Conservation (phyloP, 1,140 invertebrate species). For the Drosophila eugracilis region DNA sequence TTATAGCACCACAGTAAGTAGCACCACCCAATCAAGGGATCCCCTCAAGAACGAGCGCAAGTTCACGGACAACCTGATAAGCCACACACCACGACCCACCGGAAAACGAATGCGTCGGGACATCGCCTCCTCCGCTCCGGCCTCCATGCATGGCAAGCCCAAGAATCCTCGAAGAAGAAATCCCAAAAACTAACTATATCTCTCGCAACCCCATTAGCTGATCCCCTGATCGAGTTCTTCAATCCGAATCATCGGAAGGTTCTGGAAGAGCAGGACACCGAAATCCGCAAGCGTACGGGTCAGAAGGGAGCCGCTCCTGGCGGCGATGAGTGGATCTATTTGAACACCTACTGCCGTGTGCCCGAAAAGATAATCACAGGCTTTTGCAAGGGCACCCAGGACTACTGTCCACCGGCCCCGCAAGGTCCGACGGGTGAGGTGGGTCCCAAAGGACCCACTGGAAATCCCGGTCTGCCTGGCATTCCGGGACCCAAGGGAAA, state of each 20-base stretch:
- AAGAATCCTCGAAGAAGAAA: not conserved
- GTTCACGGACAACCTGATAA: slow-evolving; percentile 56
- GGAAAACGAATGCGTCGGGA: slow-evolving; percentile 58
- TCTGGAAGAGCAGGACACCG: slow-evolving; percentile 88
- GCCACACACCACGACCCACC: slow-evolving; percentile 8
- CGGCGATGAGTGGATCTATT: slow-evolving; percentile 90
- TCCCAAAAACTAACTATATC: not conserved
- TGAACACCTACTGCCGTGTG: slow-evolving; percentile 91
- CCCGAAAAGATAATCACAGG: slow-evolving; percentile 85
- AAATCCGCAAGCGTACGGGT: slow-evolving; percentile 86
- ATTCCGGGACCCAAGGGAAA: slow-evolving; percentile 88
- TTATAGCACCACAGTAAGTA: not conserved
- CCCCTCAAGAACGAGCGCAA: slow-evolving; percentile 64
- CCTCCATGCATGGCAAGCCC: slow-evolving; percentile 68
- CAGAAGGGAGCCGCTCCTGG: slow-evolving; percentile 87
- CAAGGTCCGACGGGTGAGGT: slow-evolving; percentile 88
- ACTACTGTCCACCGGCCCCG: slow-evolving; percentile 92
- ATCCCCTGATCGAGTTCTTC: slow-evolving; percentile 89
- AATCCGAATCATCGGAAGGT: slow-evolving; percentile 88
- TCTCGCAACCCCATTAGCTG: slow-evolving; percentile 80
- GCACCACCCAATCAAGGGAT: slow-evolving; percentile 7
- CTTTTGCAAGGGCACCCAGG: slow-evolving; percentile 86
- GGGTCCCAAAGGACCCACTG: slow-evolving; percentile 87
- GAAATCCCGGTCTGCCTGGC: slow-evolving; percentile 87
- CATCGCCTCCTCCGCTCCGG: slow-evolving; percentile 47